These are phyloP conservation scores for Plusia festucae DNA, from an alignment of 2,888 invertebrate genomes.

Conservation along the genomic window DNA sequence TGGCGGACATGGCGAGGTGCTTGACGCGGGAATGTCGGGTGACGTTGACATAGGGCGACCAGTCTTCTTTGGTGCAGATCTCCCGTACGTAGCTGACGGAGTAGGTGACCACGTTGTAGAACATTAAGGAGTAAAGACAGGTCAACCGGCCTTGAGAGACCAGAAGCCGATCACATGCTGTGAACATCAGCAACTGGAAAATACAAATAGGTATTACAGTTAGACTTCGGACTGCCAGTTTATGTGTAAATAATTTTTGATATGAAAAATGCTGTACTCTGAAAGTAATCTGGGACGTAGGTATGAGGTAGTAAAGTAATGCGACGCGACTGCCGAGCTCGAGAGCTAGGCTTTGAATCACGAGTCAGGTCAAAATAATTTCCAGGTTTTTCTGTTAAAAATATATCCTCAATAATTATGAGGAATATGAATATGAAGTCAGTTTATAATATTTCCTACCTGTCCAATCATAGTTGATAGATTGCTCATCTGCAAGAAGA, in stretches of 20 bases:
- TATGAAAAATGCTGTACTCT: too few relatives aligned
- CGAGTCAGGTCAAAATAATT: too few relatives aligned
- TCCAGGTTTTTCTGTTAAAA: too few relatives aligned
- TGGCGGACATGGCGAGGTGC: slow-evolving; percentile 94
- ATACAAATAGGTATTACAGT: slow-evolving; percentile 7
- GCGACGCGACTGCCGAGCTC: too few relatives aligned
- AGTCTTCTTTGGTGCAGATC: slow-evolving; percentile 92
- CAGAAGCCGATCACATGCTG: slow-evolving; percentile 92
- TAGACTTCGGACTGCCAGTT: neutral
- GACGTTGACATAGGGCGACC: slow-evolving; percentile 93
- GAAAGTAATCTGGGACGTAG: too few relatives aligned
- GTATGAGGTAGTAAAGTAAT: too few relatives aligned
- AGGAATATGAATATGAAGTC: too few relatives aligned
- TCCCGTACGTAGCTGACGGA: slow-evolving; percentile 93
- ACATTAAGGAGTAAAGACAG: slow-evolving; percentile 93
- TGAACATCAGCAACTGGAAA: slow-evolving; percentile 92
- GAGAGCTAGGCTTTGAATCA: too few relatives aligned
- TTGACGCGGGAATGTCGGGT: slow-evolving; percentile 92
- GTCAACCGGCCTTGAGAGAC: slow-evolving; percentile 90
- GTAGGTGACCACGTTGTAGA: slow-evolving; percentile 94
- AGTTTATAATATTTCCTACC: slow-evolving; percentile 75
- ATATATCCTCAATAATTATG: too few relatives aligned
- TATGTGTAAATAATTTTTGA: neutral
- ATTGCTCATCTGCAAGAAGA: slow-evolving; percentile 92
- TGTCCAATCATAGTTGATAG: slow-evolving; percentile 92